phyloP scores from a whole-genome alignment of 2,797 vertebrate species.

The Amblyraja radiata region DNA sequence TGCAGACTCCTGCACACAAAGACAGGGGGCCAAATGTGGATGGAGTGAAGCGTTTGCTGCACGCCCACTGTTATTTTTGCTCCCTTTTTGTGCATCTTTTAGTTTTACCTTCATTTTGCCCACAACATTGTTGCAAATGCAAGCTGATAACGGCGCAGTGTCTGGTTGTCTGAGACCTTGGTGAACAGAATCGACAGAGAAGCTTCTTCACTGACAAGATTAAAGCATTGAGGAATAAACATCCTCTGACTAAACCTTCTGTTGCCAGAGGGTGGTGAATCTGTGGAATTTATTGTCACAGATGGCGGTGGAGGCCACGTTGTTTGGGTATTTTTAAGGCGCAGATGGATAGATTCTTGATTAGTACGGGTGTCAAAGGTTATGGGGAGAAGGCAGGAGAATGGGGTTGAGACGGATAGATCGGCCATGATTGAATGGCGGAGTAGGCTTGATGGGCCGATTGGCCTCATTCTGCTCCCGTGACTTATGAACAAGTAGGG shows the following conservation, averaged over 20 bases:
- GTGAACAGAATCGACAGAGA: neutral
- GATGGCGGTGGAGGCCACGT: no score
- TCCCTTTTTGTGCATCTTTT: neutral
- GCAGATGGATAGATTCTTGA: no score
- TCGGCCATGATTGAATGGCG: no score
- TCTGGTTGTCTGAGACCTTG: neutral
- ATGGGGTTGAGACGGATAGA: no score
- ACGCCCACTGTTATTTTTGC: neutral
- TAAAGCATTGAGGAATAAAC: neutral
- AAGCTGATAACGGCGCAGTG: neutral
- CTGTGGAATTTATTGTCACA: no score
- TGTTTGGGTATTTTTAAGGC: no score
- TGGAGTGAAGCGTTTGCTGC: neutral
- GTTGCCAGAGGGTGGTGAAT: no score
- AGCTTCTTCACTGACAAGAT: neutral
- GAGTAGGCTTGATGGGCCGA: no score
- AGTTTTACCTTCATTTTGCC: neutral
- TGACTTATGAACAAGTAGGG: neutral
- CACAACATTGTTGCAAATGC: neutral
- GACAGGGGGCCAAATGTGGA: neutral
- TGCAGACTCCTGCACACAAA: neutral
- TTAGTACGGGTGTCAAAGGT: no score
- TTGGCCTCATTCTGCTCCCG: no score
- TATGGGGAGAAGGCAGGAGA: no score
- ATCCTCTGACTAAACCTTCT: no score